Conservation (phyloP, 2,888 invertebrate species). For the Panorpa germanica region DNA sequence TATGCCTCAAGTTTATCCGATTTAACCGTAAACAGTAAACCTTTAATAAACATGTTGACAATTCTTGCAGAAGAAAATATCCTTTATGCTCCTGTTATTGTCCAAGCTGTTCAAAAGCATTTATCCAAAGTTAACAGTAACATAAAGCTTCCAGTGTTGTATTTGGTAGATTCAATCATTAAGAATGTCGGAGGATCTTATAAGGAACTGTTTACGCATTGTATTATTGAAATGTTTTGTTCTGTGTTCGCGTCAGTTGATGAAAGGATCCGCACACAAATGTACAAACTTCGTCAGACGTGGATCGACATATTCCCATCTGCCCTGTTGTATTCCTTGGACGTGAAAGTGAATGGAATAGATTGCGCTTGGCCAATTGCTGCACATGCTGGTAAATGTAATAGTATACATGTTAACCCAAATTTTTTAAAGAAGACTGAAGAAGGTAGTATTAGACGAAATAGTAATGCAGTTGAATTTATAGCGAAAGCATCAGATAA, state of each 20-base stretch:
- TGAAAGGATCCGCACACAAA: conserved; percentile 75
- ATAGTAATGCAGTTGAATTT: conserved; percentile 8
- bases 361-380: conserved; percentile 95
- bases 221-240: conserved; percentile 85
- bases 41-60: conserved; percentile 92
- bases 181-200: conserved; percentile 91
- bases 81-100: conserved; percentile 76
- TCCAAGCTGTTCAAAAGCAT: conserved; percentile 88
- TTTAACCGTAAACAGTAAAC: conserved; percentile 90
- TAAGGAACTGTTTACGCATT: conserved; percentile 72
- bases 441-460: conserved; percentile 16
- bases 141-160: conserved; percentile 88
- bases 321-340: conserved; percentile 74
- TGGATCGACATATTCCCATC: conserved; percentile 88
- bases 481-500: no score
- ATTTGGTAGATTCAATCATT: conserved; percentile 97
- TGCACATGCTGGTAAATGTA: conserved; percentile 34
- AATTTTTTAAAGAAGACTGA: conserved; percentile 67
- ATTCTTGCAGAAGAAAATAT: conserved; percentile 95
- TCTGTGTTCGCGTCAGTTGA: conserved; percentile 91
- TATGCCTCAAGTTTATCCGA: conserved; percentile 81
- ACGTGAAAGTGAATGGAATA: conserved; percentile 69
- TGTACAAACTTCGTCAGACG: conserved; percentile 90
- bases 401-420: conserved; percentile 83
- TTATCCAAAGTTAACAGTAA: conserved; percentile 83